Conservation (phyloP, 2,113 vertebrate species). For the Nettapus auritus region DNA sequence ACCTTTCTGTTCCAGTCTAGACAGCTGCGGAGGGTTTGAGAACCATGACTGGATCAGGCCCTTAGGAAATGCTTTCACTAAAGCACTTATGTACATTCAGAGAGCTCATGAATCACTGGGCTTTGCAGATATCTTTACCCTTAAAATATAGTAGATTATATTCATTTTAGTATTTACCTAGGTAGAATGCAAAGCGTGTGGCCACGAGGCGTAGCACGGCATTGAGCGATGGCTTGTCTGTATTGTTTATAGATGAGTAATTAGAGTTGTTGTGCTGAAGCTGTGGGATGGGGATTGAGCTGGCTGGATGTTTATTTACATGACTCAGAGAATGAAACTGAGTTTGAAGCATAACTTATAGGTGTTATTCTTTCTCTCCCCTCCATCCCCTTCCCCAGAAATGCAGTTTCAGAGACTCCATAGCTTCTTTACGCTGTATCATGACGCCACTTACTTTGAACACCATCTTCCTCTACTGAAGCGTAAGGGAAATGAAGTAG, state of each 20-base stretch:
- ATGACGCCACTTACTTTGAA: slow-evolving; percentile 25
- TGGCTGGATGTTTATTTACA: slow-evolving; percentile 73
- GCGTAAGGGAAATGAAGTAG: slow-evolving; percentile 50
- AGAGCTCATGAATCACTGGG: slow-evolving; percentile 48
- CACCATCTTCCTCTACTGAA: slow-evolving; percentile 30
- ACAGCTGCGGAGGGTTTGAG: slow-evolving; percentile 38
- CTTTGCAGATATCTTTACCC: slow-evolving; percentile 37
- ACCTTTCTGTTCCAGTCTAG: slow-evolving; percentile 69
- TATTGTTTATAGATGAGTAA: slow-evolving; percentile 65
- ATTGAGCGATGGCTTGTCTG: slow-evolving; percentile 65
- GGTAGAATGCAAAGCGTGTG: slow-evolving; percentile 48
- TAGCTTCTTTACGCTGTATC: background rate
- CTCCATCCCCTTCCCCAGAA: background rate
- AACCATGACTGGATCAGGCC: slow-evolving; percentile 60
- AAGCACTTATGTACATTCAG: slow-evolving; percentile 7
- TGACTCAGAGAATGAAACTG: slow-evolving; percentile 53
- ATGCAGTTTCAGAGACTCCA: slow-evolving; percentile 22
- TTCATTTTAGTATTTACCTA: slow-evolving; percentile 62
- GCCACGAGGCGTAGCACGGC: background rate
- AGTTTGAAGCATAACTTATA: slow-evolving; percentile 69
- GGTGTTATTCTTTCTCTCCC: slow-evolving; percentile 56
- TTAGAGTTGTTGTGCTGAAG: slow-evolving; percentile 13
- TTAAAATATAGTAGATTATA: slow-evolving; percentile 27
- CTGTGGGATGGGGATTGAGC: slow-evolving; percentile 50
- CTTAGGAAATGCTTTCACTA: slow-evolving; percentile 64